Conservation (phyloP, 2,113 vertebrate genomes). For the Piaya cayana region DNA sequence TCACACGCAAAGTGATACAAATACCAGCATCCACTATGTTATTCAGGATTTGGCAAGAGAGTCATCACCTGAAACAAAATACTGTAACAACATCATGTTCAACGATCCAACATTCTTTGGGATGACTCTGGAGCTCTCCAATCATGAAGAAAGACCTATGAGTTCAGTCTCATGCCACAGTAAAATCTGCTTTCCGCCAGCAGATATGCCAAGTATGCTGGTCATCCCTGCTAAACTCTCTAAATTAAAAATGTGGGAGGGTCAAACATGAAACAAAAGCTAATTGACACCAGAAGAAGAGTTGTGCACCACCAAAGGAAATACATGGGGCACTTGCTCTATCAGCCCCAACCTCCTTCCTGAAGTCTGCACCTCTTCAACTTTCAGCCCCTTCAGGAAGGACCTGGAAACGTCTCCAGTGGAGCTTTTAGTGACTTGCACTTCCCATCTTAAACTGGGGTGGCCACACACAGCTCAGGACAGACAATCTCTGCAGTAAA, state of each 20-base stretch:
- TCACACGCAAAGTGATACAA: constrained; percentile 10
- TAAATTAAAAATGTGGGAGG: no score
- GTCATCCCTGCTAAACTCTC: background rate
- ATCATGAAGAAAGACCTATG: background rate
- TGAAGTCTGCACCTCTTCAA: background rate
- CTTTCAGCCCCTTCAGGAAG: background rate
- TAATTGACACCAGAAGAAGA: background rate
- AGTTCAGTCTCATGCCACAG: background rate
- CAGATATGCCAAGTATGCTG: rapidly evolving
- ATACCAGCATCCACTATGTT: background rate
- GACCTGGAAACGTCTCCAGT: background rate
- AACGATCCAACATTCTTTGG: background rate
- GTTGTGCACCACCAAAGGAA: background rate
- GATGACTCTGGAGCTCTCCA: background rate
- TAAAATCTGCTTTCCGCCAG: background rate
- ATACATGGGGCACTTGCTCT: background rate
- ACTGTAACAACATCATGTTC: background rate
- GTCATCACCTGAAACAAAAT: background rate
- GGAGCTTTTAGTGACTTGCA: background rate
- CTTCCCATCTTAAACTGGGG: background rate
- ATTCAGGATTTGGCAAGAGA: background rate
- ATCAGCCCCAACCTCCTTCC: background rate
- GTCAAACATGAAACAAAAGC: background rate
- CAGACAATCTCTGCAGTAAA: background rate
- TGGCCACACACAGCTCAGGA: background rate